A percentile compares a stretch with the other conserved stretches of the same genome.
Conservation (phyloP, 2,888 invertebrate species). For the Ethmia dodecea region DNA sequence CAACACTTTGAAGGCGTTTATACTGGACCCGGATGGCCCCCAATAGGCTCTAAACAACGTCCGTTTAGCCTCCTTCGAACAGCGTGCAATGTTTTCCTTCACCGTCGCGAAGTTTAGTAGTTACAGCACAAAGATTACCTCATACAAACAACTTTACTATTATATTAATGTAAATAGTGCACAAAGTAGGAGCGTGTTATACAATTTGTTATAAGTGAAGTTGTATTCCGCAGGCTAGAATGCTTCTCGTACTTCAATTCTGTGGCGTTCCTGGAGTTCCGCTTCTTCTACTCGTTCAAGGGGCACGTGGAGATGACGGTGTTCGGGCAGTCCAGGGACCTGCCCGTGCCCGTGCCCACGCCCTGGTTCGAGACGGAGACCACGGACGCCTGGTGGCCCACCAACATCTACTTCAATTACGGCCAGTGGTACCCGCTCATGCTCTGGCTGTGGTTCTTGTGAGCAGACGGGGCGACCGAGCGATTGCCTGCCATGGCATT, state of each 20-base stretch:
- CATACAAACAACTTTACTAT: too few species aligned
- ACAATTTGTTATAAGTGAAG: background rate
- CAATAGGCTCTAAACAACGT: too few species aligned
- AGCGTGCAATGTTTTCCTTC: too few species aligned
- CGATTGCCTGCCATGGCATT: too few species aligned
- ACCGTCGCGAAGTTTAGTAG: too few species aligned
- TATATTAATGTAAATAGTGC: too few species aligned
- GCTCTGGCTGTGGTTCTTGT: background rate
- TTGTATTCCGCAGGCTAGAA: constrained; percentile 37
- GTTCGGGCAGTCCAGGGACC: constrained; percentile 29
- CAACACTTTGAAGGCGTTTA: too few species aligned
- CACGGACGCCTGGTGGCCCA: constrained; percentile 35
- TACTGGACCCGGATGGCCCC: too few species aligned
- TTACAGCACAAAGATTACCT: too few species aligned
- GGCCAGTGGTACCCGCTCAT: background rate
- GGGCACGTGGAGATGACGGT: constrained; percentile 35
- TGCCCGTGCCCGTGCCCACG: constrained; percentile 20
- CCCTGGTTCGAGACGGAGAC: constrained; percentile 24
- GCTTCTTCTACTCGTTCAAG: constrained; percentile 44
- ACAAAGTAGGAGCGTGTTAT: too few species aligned
- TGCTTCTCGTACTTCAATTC: constrained; percentile 50
- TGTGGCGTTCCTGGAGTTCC: constrained; percentile 42
- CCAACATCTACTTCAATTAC: constrained; percentile 1
- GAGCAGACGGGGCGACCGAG: too few species aligned
- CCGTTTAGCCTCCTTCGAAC: too few species aligned